Conservation (phyloP, 2,797 vertebrate species). For the Leptatherina wallacei region DNA sequence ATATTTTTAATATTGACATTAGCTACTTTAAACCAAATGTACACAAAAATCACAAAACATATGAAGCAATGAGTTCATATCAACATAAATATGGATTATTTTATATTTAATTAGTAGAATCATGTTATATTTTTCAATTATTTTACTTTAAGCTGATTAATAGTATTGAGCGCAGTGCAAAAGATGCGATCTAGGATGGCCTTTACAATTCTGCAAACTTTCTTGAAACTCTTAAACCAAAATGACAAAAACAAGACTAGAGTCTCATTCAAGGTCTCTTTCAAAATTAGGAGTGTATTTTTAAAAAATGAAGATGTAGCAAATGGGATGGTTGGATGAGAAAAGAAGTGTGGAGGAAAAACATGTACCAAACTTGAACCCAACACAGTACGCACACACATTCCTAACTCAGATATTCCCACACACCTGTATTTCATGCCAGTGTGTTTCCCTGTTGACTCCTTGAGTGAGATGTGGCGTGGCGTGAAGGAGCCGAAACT, state of each 20-base stretch:
- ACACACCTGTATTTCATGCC: slow-evolving; percentile 99
- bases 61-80: background rate
- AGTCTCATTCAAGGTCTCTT: background rate
- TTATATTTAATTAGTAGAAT: background rate
- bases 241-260: background rate
- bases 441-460: slow-evolving; percentile 97
- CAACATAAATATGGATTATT: background rate
- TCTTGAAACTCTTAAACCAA: background rate
- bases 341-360: background rate
- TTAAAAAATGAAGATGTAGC: slow-evolving; percentile 21
- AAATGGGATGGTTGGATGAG: slow-evolving; percentile 6
- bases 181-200: background rate
- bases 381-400: slow-evolving; percentile 2
- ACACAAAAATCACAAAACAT: background rate
- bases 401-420: slow-evolving; percentile 11
- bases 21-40: background rate
- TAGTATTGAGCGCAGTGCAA: background rate
- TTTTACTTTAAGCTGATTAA: background rate
- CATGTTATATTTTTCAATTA: too few relatives aligned
- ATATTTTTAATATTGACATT: background rate
- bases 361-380: background rate
- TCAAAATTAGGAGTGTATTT: background rate
- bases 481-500: slow-evolving; percentile 96
- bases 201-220: background rate
- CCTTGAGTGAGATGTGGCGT: slow-evolving; percentile 97